A percentile compares a stretch with the other conserved stretches of the same genome.
Conservation (phyloP, 2,113 vertebrate genomes). For the Lophochroa leadbeateri region DNA sequence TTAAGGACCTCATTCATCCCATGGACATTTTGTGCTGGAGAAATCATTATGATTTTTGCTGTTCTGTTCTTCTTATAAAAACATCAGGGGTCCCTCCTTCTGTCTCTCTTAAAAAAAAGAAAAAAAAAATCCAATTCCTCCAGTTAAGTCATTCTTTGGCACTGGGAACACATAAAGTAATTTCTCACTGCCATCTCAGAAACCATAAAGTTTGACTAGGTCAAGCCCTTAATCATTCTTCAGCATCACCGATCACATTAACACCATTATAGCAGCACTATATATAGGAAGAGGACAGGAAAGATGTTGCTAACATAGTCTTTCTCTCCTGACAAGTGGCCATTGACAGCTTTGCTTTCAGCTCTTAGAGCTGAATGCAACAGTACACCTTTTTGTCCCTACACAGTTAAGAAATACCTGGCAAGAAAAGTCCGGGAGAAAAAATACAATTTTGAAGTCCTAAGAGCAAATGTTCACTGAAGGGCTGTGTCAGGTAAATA, state of each 20-base stretch:
- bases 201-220: slow-evolving; percentile 30
- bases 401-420: background rate
- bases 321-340: background rate
- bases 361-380: background rate
- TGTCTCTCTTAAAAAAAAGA: background rate
- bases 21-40: too few species aligned
- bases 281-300: background rate
- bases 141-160: slow-evolving; percentile 50
- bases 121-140: background rate
- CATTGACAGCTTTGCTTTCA: background rate
- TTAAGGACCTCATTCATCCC: too few species aligned
- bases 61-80: too few species aligned
- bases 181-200: slow-evolving; percentile 47
- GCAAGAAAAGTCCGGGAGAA: background rate
- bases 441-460: background rate
- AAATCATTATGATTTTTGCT: too few species aligned
- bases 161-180: slow-evolving; percentile 50
- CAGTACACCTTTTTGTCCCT: background rate
- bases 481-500: background rate
- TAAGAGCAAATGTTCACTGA: background rate
- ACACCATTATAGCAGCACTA: background rate
- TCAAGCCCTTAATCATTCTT: background rate
- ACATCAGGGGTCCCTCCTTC: background rate
- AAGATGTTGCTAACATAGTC: background rate
- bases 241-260: background rate